phyloP scores from a whole-genome alignment of 2,888 invertebrate species.

The Leptinotarsa juncta region DNA sequence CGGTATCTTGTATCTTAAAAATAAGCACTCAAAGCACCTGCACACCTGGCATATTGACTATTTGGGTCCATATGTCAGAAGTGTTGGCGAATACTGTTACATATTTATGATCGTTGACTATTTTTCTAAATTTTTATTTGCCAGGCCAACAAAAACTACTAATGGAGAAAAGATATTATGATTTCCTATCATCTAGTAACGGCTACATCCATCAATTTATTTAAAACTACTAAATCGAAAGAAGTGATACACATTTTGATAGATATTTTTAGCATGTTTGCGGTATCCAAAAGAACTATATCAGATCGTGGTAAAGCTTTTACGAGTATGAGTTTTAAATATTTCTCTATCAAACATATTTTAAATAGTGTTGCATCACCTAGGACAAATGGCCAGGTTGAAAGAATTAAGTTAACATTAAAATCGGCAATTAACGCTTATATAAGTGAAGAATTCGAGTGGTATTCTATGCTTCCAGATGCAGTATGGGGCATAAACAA shows the following conservation, averaged over 20 bases:
- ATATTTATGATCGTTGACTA: too few species aligned
- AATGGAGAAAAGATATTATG: too few species aligned
- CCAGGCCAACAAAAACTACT: too few species aligned
- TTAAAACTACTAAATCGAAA: constrained; percentile 35
- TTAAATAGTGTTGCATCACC: constrained; percentile 25
- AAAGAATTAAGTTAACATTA: constrained; percentile 28
- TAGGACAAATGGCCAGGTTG: constrained; percentile 30
- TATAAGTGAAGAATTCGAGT: constrained; percentile 23
- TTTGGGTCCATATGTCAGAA: too few species aligned
- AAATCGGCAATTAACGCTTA: constrained; percentile 23
- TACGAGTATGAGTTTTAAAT: constrained; percentile 11
- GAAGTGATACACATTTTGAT: constrained; percentile 33
- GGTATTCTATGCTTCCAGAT: constrained; percentile 24
- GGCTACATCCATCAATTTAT: too few species aligned
- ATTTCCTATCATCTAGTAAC: too few species aligned
- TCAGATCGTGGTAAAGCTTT: constrained; percentile 21
- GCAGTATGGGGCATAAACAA: constrained; percentile 29
- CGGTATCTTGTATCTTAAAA: too few species aligned
- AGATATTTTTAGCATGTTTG: constrained; percentile 39
- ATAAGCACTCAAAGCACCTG: too few species aligned
- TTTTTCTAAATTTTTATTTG: too few species aligned
- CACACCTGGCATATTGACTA: too few species aligned
- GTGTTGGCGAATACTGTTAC: too few species aligned
- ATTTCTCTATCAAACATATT: constrained; percentile 16
- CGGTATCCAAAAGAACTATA: constrained; percentile 6